These are phyloP conservation scores for Brachymystax lenok DNA, from an alignment of 2,797 vertebrate genomes.

Conservation along the genomic window DNA sequence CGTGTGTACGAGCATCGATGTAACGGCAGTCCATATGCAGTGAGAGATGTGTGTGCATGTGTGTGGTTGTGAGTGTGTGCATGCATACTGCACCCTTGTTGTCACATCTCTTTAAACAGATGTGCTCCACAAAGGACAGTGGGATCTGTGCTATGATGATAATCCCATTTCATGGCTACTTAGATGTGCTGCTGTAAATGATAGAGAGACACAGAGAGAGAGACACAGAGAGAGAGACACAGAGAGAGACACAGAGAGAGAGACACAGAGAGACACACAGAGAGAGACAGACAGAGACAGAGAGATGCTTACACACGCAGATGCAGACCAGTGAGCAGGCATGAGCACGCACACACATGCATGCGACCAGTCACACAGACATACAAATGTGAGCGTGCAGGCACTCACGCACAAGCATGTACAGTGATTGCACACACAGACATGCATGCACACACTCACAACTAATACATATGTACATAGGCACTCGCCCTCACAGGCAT, in stretches of 20 bases:
- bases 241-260: slow-evolving; percentile 7
- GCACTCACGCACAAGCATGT: not conserved
- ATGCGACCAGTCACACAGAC: not conserved
- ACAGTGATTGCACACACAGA: not conserved
- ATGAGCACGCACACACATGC: not conserved
- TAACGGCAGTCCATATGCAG: not conserved
- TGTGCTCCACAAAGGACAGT: slow-evolving; percentile 45
- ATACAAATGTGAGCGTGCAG: too few species aligned
- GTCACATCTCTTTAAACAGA: slow-evolving; percentile 52
- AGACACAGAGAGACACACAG: not conserved
- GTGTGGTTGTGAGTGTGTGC: slow-evolving; percentile 37
- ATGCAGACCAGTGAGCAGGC: slow-evolving; percentile 4
- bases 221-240: not conserved
- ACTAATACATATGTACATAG: not conserved
- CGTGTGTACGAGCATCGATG: not conserved
- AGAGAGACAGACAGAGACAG: not conserved
- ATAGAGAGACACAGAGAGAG: not conserved
- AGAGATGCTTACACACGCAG: not conserved
- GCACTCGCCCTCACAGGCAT: not conserved
- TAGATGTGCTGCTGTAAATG: slow-evolving; percentile 51
- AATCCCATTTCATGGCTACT: slow-evolving; percentile 61
- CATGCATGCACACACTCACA: slow-evolving; percentile 16
- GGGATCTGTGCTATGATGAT: slow-evolving; percentile 44
- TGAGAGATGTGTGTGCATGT: slow-evolving; percentile 4
- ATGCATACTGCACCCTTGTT: too few species aligned